Base-by-base conservation (phyloP, 2,113 vertebrate genomes). In the Muntiacus reevesi region DNA sequence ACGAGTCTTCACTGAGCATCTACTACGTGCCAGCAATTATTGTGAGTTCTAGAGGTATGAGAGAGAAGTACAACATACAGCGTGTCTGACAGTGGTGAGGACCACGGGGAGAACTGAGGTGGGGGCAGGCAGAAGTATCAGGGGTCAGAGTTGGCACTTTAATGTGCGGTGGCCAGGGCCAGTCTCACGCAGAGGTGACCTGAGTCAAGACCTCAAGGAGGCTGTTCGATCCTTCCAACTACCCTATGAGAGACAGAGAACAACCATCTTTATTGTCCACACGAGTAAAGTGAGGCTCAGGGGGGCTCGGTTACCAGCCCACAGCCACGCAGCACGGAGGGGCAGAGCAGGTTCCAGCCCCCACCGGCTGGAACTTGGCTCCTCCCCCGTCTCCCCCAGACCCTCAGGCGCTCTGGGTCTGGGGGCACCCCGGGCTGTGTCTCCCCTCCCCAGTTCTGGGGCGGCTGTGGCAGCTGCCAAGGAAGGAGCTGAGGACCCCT, bases 401-500 rank as follows among this genome's bases (percentile, higher is more conserved):
- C 1, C 16, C 55, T 36, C 3, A 0, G 33, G 13, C 0, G 2
- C 45, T 7, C 45, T 40, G n/a, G n/a, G n/a, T 15, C 84, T 54
- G 7, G 62, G 92, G 27, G 40, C 1, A 8, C n/a, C 47, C 76
- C 7, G 16, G 47, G 21, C 81, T 62, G 27, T 0, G 30, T 55
- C 28, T 28, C 7, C n/a, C 21, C 0, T 1, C 15, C 7, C 23
- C 33, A 30, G 87, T 1, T 43, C 40, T 2, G 21, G 67, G 28
- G 86, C 6, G 16, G 67, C 59, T 6, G 16, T 5, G 74, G 40
- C 16, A 5, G 47, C 62, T 3, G 57, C 86, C 71, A 2, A 33
- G 19, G 45, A 40, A 64, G 76, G 19, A 7, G 0, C 23, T 3
- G 36, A 82, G 89, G 25, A 13, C 0, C 45, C 16, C 36, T 2